Evolutionary conservation across 2,797 vertebrate genomes (phyloP).

Genomic region (Chelon auratus): DNA sequence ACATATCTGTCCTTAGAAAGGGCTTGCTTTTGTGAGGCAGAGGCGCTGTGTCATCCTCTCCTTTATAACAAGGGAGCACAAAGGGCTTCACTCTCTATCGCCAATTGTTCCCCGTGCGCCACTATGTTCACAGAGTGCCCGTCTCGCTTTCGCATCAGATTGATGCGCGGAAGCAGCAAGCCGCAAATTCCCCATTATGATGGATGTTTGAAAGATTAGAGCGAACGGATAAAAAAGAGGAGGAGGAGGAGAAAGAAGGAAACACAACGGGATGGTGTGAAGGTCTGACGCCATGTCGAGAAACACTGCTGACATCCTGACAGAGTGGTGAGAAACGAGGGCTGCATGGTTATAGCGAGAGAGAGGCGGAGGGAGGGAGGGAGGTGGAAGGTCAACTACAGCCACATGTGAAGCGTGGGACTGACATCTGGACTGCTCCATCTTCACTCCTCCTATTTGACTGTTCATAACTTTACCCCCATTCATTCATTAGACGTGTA

Average conservation of each 20-base stretch:
- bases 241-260: slow-evolving; percentile 3
- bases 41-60: slow-evolving; percentile 23
- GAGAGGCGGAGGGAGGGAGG: neutral
- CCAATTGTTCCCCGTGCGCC: neutral
- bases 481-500: neutral
- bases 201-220: slow-evolving; percentile 2
- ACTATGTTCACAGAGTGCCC: slow-evolving; percentile 2
- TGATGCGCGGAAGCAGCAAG: neutral
- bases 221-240: neutral
- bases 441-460: slow-evolving; percentile 18
- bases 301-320: slow-evolving; percentile 67
- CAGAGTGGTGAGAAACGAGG: slow-evolving; percentile 59
- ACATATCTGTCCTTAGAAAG: neutral
- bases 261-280: slow-evolving; percentile 20
- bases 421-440: slow-evolving; percentile 60
- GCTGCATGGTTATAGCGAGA: slow-evolving; percentile 25
- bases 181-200: slow-evolving; percentile 4
- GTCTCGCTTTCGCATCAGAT: neutral
- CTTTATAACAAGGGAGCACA: neutral
- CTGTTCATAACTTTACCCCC: slow-evolving; percentile 3
- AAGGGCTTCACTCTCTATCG: neutral
- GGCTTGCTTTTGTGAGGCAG: slow-evolving; percentile 4
- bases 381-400: slow-evolving; percentile 79
- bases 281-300: slow-evolving; percentile 48
- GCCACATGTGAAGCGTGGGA: slow-evolving; percentile 79